Evolutionary conservation across 2,113 vertebrate genomes (phyloP), one percentile per base, ranked within the genome.

Genomic region (Engraulis encrasicolus): DNA sequence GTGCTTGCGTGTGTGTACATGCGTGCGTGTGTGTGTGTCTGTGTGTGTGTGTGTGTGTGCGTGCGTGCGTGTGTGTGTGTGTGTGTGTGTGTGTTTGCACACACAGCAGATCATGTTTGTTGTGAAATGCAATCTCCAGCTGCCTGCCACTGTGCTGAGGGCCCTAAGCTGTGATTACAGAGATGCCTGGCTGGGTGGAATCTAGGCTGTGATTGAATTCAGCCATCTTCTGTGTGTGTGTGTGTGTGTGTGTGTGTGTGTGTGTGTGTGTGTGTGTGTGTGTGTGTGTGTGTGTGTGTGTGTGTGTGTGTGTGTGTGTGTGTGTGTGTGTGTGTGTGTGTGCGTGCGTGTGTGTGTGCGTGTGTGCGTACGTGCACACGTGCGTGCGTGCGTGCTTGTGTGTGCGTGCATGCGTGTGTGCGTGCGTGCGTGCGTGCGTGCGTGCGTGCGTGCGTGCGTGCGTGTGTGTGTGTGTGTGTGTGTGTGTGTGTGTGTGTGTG

Each of bases 241-340:
- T 58, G 54, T 58, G 20, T 58, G 54, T 58, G 54, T 58, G 54
- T 58, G 54, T 58, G 54, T 58, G 20, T 58, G 54, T 58, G 54
- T 58, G 19, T n/a, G 54, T n/a, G 54, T 52, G 50, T 52, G 50
- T n/a, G n/a, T n/a, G 50, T 54, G 50, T 54, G 18, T 54, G 50
- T 54, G 50, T 54, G 50, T 19, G 50, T 19, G 50, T 19, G 50
- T 19, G 50, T 54, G 50, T 19, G 17, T 19, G 50, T 19, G 50
- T 1, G 17, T 23, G 20, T 23, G 20, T 23, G 4, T 58, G 20
- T 58, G 54, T 58, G 54, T 58, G 54, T 58, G 54, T 58, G 54
- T 58, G 54, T 58, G 20, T 58, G 54, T 66, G 58, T 27, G 58
- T 6, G n/a, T 27, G 58, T 66, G 58, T 23, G 58, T 27, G 6